These are phyloP conservation scores for Chromoteleia sp. DNA, from an alignment of 2,888 invertebrate species.

Conservation along the genomic window DNA sequence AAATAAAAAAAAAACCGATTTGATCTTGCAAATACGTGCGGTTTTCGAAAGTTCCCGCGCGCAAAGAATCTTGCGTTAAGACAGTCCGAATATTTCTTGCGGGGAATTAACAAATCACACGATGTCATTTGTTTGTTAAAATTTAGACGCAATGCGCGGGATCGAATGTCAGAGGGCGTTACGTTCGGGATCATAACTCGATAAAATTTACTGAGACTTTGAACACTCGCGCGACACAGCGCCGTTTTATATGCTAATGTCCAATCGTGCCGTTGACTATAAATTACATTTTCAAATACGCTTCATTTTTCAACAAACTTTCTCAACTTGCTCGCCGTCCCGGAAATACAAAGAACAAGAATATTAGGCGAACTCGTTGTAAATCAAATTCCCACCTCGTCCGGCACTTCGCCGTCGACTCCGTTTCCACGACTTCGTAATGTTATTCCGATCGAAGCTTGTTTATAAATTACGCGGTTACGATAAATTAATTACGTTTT, in stretches of 20 bases:
- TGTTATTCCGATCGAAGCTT: conserved; percentile 27
- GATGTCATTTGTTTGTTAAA: conserved; percentile 45
- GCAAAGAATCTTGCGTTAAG: too few relatives aligned
- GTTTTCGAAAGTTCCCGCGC: too few relatives aligned
- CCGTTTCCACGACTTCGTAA: conserved; percentile 8
- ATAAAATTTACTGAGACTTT: conserved; percentile 59
- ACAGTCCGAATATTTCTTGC: too few relatives aligned
- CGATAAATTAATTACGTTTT: too few relatives aligned
- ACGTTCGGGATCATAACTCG: conserved; percentile 52
- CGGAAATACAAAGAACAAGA: conserved; percentile 63
- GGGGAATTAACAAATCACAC: too few relatives aligned
- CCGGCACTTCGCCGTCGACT: conserved; percentile 24
- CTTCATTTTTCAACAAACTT: conserved; percentile 65
- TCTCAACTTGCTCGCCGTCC: conserved; percentile 55
- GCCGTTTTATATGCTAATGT: conserved; percentile 68
- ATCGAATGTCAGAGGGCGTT: conserved; percentile 28
- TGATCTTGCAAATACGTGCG: too few relatives aligned
- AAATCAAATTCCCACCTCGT: conserved; percentile 56
- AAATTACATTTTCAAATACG: conserved; percentile 67
- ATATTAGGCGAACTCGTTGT: conserved; percentile 60
- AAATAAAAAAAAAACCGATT: too few relatives aligned
- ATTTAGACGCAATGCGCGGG: conserved; percentile 2
- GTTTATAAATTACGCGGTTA: conserved; percentile 3
- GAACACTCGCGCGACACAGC: conserved; percentile 46
- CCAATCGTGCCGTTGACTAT: conserved; percentile 64